Conservation (phyloP, 2,797 vertebrate genomes). For the Typhlichthys eigenmanni region DNA sequence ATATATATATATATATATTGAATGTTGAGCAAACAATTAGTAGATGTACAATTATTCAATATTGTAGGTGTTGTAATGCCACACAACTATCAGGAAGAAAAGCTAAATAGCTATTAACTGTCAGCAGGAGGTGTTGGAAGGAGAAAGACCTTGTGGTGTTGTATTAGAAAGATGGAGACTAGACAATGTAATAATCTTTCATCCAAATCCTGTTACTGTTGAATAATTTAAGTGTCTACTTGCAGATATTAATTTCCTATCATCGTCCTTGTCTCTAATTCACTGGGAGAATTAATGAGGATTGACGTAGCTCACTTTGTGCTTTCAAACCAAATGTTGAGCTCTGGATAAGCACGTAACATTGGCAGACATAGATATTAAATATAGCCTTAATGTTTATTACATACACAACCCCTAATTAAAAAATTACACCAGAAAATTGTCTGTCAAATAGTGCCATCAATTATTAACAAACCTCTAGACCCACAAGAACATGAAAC, state of each 20-base stretch:
- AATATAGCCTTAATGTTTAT: too few relatives aligned
- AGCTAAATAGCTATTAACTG: conserved; percentile 21
- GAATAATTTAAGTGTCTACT: conserved; percentile 77
- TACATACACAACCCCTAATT: too few relatives aligned
- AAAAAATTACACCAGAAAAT: conserved; percentile 18
- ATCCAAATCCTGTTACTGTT: conserved; percentile 77
- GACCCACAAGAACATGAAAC: conserved; percentile 34
- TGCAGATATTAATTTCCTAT: conserved; percentile 77
- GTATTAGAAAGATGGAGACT: conserved; percentile 12
- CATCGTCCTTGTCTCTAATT: conserved; percentile 72
- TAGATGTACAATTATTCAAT: too few relatives aligned
- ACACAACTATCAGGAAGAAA: neutral
- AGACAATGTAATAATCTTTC: conserved; percentile 64
- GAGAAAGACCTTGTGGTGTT: neutral
- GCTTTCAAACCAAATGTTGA: conserved; percentile 68
- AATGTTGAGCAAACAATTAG: too few relatives aligned
- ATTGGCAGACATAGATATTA: conserved; percentile 1
- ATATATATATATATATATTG: too few relatives aligned
- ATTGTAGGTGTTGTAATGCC: too few relatives aligned
- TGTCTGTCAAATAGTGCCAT: conserved; percentile 34
- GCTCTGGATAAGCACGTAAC: conserved; percentile 58
- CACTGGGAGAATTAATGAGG: conserved; percentile 71
- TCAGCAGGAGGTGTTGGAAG: conserved; percentile 17
- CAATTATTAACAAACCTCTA: conserved; percentile 41
- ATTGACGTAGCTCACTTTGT: conserved; percentile 70